Base-by-base conservation (phyloP, 2,888 invertebrate genomes). In the Drosophila robusta region DNA sequence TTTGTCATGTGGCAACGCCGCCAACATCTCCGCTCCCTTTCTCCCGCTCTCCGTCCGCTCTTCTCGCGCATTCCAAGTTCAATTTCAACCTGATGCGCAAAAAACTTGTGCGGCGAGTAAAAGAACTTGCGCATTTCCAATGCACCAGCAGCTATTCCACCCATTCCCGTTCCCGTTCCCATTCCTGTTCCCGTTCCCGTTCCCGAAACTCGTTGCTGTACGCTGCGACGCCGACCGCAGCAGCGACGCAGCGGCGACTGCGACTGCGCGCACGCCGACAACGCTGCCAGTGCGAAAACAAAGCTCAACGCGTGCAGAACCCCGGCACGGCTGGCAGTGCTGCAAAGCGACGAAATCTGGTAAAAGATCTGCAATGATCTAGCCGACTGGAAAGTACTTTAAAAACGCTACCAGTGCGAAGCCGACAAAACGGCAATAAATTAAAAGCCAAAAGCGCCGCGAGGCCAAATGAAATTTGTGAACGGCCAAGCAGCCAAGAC, bases 341-440 rank as follows among this genome's bases (percentile, higher is more conserved):
- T 66, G 50, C 38, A 47, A 14, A 60, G 41, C 24, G 50, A 70
- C 29, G 54, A 69, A 69, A 29, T 52, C 14, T 42, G 18, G 41
- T 18, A 24, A 18, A 22, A 55, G 60, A 77, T 68, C 55, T 32
- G 57, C 26, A 9, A 32, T 46, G 38, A 58, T 56, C 61, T 47
- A 66, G 41, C 29, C 64, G 44, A 58, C 56, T 47, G 41, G 55
- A 34, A 34, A 58, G 64, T 77, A 70, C 80, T 66, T 64, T 64
- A 61, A 68, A 73, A 75, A 66, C 71, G 74, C 65, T 62, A 45
- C 56, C 66, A 57, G 75, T 65, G 86, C 66, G 63, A 73, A 80
- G 80, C 89, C 89, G 89, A 87, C 90, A 90, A 90, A 89, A 89
- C 78, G 78, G 79, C 78, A 86, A 89, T 89, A 90, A 89, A 89